Evolutionary conservation across 2,113 vertebrate species (phyloP).

Genomic region (Sturnus vulgaris): DNA sequence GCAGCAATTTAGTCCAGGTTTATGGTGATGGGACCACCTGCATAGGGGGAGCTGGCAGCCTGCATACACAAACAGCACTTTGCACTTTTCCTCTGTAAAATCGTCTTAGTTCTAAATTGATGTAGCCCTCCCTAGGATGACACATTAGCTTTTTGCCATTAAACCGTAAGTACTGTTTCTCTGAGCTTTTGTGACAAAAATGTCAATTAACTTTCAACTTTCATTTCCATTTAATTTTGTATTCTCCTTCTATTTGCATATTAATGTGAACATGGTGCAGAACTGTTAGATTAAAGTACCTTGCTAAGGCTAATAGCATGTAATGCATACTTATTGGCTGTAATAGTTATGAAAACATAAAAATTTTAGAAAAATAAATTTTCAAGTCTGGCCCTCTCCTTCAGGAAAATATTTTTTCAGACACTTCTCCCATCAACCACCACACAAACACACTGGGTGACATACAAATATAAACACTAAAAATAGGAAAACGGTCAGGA

Average conservation of each 20-base stretch:
- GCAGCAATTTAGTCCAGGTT: conserved; percentile 92
- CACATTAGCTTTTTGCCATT: conserved; percentile 73
- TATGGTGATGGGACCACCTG: conserved; percentile 90
- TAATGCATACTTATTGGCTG: conserved; percentile 61
- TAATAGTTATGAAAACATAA: conserved; percentile 38
- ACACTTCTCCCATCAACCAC: background rate
- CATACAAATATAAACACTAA: background rate
- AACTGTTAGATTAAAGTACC: conserved; percentile 67
- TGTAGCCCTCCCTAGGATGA: conserved; percentile 61
- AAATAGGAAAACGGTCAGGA: background rate
- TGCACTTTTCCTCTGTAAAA: conserved; percentile 58
- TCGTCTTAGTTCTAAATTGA: conserved; percentile 63
- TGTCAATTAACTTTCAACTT: conserved; percentile 75
- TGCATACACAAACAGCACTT: conserved; percentile 58
- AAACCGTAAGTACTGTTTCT: conserved; percentile 68
- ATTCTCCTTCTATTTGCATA: conserved; percentile 72
- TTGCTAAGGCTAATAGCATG: conserved; percentile 59
- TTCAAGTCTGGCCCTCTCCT: background rate
- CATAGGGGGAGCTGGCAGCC: conserved; percentile 72
- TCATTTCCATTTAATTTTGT: conserved; percentile 73
- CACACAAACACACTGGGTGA: background rate
- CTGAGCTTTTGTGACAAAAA: conserved; percentile 73
- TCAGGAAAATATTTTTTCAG: background rate
- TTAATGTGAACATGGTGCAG: conserved; percentile 71
- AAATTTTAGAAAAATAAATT: conserved; percentile 9